These are phyloP conservation scores for Thrips palmi DNA, from an alignment of 1,140 invertebrate genomes.

Conservation along the genomic window DNA sequence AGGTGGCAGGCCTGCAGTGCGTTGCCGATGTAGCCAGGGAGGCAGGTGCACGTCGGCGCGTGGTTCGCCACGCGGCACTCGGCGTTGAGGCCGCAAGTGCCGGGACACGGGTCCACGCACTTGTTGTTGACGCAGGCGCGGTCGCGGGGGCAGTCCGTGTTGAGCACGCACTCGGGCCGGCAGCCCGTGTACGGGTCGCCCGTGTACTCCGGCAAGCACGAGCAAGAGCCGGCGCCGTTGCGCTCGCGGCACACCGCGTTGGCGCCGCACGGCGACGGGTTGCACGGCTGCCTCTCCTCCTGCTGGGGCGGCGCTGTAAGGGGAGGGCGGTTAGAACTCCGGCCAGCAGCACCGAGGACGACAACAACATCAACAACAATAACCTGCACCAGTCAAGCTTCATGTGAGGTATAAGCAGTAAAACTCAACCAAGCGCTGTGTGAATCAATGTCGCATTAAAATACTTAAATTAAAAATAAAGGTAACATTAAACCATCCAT, in stretches of 20 bases:
- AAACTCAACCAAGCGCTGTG: too few species aligned
- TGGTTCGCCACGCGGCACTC: slow-evolving; percentile 55
- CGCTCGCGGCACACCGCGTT: slow-evolving; percentile 54
- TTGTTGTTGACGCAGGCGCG: slow-evolving; percentile 49
- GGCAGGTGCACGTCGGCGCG: slow-evolving; percentile 51
- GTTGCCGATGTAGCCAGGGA: slow-evolving; percentile 44
- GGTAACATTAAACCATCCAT: too few species aligned
- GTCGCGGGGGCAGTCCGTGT: slow-evolving; percentile 48
- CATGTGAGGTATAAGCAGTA: too few species aligned
- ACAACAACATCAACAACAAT: too few species aligned
- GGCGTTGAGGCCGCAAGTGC: slow-evolving; percentile 49
- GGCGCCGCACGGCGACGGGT: slow-evolving; percentile 57
- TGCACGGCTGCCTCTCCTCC: slow-evolving; percentile 37
- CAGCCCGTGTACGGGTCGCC: slow-evolving; percentile 58
- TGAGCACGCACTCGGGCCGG: slow-evolving; percentile 40
- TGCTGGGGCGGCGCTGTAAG: slow-evolving; percentile 15
- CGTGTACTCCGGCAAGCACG: slow-evolving; percentile 56
- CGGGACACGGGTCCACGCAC: slow-evolving; percentile 49
- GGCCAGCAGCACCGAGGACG: too few species aligned
- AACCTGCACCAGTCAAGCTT: too few species aligned
- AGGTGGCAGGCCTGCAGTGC: slow-evolving; percentile 39
- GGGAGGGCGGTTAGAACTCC: too few species aligned
- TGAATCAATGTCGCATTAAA: too few species aligned
- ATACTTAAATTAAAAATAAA: too few species aligned
- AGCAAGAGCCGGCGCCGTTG: slow-evolving; percentile 43